These are phyloP conservation scores for Bathynomus jamesi DNA, from an alignment of 1,140 invertebrate species.

Conservation along the genomic window DNA sequence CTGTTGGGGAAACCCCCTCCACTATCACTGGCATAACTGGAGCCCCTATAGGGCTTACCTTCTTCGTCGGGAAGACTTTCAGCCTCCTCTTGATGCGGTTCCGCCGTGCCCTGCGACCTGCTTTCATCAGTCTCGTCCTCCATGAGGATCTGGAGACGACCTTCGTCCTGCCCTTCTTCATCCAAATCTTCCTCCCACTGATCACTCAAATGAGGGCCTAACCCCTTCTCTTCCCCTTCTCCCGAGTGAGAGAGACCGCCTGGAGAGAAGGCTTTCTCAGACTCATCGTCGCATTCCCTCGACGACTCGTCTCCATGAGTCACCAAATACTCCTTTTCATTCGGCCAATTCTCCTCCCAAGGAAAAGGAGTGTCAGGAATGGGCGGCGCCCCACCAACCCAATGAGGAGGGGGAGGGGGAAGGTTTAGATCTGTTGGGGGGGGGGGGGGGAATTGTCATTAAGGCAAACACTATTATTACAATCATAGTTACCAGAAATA, in stretches of 20 bases:
- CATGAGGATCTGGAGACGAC: not conserved
- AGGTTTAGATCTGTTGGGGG: constrained; percentile 16
- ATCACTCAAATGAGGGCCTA: not conserved
- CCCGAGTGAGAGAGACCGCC: not conserved
- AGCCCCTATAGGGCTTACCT: no score
- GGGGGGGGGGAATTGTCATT: not conserved
- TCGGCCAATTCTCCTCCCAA: constrained; percentile 35
- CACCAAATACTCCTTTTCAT: constrained; percentile 25
- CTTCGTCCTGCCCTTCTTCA: not conserved
- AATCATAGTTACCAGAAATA: not conserved
- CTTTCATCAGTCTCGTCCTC: not conserved
- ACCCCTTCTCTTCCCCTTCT: not conserved
- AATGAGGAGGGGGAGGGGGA: not conserved
- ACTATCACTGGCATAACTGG: not conserved
- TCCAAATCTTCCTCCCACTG: not conserved
- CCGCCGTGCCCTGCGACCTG: not conserved
- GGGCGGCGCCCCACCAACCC: not conserved
- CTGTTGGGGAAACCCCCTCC: not conserved
- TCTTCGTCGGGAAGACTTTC: not conserved
- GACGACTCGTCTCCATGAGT: constrained; percentile 14
- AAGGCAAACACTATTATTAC: not conserved
- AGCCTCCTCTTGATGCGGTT: not conserved
- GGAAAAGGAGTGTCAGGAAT: constrained; percentile 22
- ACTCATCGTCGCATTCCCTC: not conserved
- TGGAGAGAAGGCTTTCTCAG: not conserved